Evolutionary conservation across 2,888 invertebrate genomes (phyloP), one percentile per base, ranked within the genome.

Genomic region (Cerceris ruficornis): DNA sequence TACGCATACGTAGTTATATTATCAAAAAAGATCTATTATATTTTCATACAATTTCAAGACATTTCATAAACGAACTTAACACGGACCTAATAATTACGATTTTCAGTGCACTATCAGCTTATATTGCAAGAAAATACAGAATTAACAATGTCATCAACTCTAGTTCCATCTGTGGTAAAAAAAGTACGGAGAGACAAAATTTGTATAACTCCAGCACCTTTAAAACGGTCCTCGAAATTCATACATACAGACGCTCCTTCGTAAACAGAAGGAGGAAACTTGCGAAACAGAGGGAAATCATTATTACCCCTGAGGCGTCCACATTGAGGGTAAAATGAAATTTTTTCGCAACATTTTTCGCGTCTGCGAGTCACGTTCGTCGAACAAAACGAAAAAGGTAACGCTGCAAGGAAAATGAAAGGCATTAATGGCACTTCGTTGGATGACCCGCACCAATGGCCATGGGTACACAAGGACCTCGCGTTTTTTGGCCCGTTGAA

Each of bases 291-390:
- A 15, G 67, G 61, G 55, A 61, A 54, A 60, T 67, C 69, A 73
- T 73, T 77, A 83, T 72, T 72, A 71, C 42, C 76, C 46, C 11
- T 50, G 65, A 11, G 57, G 60, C 54, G 62, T 65, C 71, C 58
- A 64, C 73, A 69, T 55, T 50, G 49, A 64, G 64, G 41, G 66
- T 60, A 74, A 73, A 74, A 84, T 82, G 73, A 75, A 84, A 84
- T 80, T 84, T 83, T 81, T 83, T 83, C 28, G 73, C 71, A 57
- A 60, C 64, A 73, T 15, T 55, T 71, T 72, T 64, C 66, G 67
- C 61, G 28, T 28, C 71, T 69, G 52, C 65, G 71, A 66, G 62
- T 62, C 76, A 67, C 69, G 75, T 73, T 73, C 64, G 42, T 65
- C 55, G 14, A 69, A 28, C 28, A 62, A 62, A 69, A 67, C 67